Base-by-base conservation (phyloP, 2,888 invertebrate species). In the Lasiommata megera region DNA sequence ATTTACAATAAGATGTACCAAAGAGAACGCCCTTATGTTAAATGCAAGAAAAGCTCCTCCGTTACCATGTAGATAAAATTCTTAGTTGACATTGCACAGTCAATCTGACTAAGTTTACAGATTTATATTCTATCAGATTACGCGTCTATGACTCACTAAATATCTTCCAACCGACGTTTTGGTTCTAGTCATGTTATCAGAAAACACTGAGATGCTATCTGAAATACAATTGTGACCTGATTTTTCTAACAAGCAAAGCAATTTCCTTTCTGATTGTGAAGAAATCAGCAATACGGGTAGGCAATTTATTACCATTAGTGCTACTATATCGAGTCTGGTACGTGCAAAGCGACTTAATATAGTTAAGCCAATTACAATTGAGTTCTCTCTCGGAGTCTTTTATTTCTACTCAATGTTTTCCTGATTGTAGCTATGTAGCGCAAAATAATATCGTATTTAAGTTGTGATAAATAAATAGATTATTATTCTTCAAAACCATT, bases 251-350 rank as follows among this genome's bases (percentile, higher is more conserved):
- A 31, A 46, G 46, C 16, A 16, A 46, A 8, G 29, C 31, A 16
- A 52, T 59, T 59, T 47, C 31, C 50, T 54, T 29, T 55, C 11
- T 51, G 58, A 58, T 58, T 54, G 44, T 52, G 47, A 29, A 47
- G 51, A 52, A 55, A 43, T 47, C 47, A 58, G 55, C 58, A 58
- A 62, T 63, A 58, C 66, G 62, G 59, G 58, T 56, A 62, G 66
- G 66, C 65, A 60, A 72, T 72, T 65, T 68, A 70, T 72, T 70
- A 68, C 67, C 68, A 72, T 75, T 72, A 76, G 56, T 58, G 61
- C 50, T 56, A 56, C 57, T 65, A 54, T 60, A 67, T 64, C 53
- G 56, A 51, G 60, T 60, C 56, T 62, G 64, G 47, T 64, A 66
- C 64, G 64, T 63, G 64, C 62, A 46, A 46, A 43, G 51, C 56